Conservation (phyloP, 2,797 vertebrate species). For the Acanthopagrus latus region DNA sequence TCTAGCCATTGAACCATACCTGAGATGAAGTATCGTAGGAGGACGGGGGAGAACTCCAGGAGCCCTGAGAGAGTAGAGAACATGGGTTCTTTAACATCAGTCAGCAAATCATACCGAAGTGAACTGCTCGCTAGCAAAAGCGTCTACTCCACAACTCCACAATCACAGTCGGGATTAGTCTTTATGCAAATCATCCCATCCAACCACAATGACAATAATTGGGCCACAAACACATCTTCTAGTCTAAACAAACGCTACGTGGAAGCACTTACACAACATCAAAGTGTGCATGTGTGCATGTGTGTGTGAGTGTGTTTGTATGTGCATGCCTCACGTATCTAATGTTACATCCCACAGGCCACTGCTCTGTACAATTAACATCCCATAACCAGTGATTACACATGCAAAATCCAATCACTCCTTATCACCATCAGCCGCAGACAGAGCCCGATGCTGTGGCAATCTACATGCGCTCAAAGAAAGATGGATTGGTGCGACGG, state of each 20-base stretch:
- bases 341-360: constrained; percentile 68
- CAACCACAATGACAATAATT: constrained; percentile 37
- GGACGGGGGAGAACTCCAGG: constrained; percentile 82
- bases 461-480: constrained; percentile 72
- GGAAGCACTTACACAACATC: constrained; percentile 31
- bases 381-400: constrained; percentile 77
- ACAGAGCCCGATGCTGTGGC: constrained; percentile 41
- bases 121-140: constrained; percentile 21
- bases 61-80: constrained; percentile 82
- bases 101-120: constrained; percentile 40
- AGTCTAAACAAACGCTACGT: constrained; percentile 52
- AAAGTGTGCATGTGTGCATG: constrained; percentile 4
- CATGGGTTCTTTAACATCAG: constrained; percentile 66
- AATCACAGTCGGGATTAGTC: constrained; percentile 41
- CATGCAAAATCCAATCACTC: constrained; percentile 77
- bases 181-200: constrained; percentile 49
- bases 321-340: constrained; percentile 37
- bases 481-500: constrained; percentile 73
- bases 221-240: constrained; percentile 53
- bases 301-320: neutral
- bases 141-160: constrained; percentile 49
- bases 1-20: constrained; percentile 72
- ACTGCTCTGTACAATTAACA: constrained; percentile 76
- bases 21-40: constrained; percentile 84
- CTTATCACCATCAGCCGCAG: constrained; percentile 67